Percentiles rank a stretch among this genome's conserved stretches.
Evolutionary conservation across 2,113 vertebrate genomes (phyloP).

Genomic region (Solenodon paradoxus): DNA sequence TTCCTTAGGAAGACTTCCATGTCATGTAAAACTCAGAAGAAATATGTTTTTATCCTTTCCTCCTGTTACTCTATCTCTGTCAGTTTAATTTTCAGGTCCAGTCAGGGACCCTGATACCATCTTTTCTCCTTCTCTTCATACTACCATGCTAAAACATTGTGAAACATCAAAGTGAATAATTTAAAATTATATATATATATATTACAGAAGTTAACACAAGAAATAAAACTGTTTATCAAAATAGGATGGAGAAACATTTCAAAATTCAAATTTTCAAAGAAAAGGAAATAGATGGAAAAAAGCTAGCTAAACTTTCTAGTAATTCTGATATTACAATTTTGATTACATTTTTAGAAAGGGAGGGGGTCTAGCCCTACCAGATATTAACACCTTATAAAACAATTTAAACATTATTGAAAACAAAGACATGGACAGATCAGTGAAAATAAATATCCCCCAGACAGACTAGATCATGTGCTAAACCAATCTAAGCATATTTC

Average conservation of each 20-base stretch:
- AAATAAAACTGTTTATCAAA: background rate
- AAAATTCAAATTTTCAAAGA: background rate
- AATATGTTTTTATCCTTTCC: background rate
- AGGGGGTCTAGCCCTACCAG: background rate
- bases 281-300: background rate
- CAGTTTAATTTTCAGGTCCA: too few species aligned
- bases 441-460: background rate
- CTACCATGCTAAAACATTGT: background rate
- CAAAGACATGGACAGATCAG: background rate
- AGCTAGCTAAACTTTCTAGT: background rate
- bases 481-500: background rate
- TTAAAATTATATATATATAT: background rate
- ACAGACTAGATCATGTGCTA: background rate
- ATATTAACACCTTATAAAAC: background rate
- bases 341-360: background rate
- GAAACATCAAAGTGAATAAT: background rate
- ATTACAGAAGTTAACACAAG: too few species aligned
- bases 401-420: background rate
- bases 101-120: background rate
- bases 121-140: background rate
- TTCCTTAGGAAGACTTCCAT: background rate
- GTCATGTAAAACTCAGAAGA: background rate
- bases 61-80: background rate
- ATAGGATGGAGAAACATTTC: background rate
- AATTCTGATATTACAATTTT: background rate